phyloP scores from a whole-genome alignment of 2,888 invertebrate species.

The Stenodera caucasica region DNA sequence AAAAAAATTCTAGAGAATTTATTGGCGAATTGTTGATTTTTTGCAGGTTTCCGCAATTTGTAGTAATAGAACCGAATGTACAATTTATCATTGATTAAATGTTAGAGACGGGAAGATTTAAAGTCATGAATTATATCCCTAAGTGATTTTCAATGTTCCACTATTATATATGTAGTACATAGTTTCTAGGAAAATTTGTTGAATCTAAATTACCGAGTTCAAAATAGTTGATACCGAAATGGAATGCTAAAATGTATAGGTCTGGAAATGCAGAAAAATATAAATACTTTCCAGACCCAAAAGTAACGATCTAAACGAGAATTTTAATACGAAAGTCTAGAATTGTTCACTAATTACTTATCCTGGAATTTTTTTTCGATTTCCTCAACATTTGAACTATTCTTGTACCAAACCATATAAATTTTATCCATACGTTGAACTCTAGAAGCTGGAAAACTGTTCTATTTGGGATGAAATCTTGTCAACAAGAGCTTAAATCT shows the following conservation, averaged over 20 bases:
- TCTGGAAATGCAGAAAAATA: too few species aligned
- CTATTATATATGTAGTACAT: neutral
- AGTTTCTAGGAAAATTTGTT: neutral
- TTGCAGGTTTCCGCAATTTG: neutral
- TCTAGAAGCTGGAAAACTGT: too few species aligned
- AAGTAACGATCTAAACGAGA: too few species aligned
- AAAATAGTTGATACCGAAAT: neutral
- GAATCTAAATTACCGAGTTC: neutral
- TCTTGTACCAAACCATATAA: too few species aligned
- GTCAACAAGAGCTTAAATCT: too few species aligned
- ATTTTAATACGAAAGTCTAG: too few species aligned
- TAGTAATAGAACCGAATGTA: neutral
- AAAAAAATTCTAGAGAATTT: neutral
- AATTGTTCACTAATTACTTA: too few species aligned
- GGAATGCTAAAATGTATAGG: neutral
- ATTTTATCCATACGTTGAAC: too few species aligned
- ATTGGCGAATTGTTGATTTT: neutral
- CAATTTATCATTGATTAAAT: constrained; percentile 5
- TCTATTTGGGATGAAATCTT: too few species aligned
- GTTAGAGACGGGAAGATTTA: neutral
- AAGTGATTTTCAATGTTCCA: constrained; percentile 3
- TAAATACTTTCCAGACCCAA: too few species aligned
- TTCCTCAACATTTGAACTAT: too few species aligned
- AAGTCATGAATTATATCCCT: neutral
- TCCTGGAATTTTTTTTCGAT: too few species aligned